phyloP scores from a whole-genome alignment of 2,113 vertebrate genomes.

The Semnopithecus entellus region DNA sequence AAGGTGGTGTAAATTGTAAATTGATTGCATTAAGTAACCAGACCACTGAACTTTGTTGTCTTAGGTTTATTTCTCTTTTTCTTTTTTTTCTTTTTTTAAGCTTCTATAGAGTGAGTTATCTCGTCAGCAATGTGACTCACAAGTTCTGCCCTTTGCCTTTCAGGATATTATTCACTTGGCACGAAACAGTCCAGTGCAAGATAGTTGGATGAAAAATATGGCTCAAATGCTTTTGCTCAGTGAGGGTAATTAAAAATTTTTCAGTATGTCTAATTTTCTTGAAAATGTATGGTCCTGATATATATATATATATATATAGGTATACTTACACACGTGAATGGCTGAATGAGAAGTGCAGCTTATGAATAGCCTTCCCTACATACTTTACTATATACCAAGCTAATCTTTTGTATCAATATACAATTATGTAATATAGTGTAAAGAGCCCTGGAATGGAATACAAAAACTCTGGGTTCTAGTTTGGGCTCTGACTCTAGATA shows the following conservation, averaged over 20 bases:
- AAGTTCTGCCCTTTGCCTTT: conserved; percentile 5
- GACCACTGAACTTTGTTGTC: conserved; percentile 25
- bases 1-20: conserved; percentile 63
- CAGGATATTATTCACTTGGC: neutral
- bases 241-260: neutral
- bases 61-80: neutral
- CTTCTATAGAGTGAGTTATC: conserved; percentile 1
- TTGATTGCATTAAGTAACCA: conserved; percentile 55
- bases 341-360: neutral
- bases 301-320: neutral
- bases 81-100: neutral
- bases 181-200: conserved; percentile 21
- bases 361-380: neutral
- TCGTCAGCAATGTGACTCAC: neutral
- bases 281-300: neutral
- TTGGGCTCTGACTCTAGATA: neutral
- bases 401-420: neutral
- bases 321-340: neutral
- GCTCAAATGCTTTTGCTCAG: neutral
- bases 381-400: neutral
- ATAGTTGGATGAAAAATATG: neutral
- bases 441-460: neutral
- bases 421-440: neutral
- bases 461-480: neutral
- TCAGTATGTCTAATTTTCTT: neutral